Conservation (phyloP, 2,888 invertebrate genomes). For the Lucinisca nassula region DNA sequence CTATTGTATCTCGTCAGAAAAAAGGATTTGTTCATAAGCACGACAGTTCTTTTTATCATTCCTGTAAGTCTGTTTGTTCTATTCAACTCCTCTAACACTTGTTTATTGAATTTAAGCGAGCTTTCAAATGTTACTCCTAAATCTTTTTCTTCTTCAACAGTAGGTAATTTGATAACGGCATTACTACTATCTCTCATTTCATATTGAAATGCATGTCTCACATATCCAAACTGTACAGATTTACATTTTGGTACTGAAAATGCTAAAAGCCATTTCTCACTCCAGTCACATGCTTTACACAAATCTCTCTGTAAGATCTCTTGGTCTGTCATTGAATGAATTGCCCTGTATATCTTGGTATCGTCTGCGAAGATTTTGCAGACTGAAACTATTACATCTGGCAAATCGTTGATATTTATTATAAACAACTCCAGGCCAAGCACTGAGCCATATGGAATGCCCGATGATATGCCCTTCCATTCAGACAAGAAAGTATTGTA, state of each 20-base stretch:
- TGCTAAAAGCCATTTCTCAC: not conserved
- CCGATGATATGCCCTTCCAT: no score
- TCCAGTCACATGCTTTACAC: not conserved
- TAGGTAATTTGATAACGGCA: not conserved
- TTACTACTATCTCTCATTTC: not conserved
- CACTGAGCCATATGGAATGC: no score
- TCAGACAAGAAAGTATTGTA: no score
- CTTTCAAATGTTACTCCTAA: not conserved
- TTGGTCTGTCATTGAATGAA: not conserved
- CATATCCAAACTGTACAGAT: not conserved
- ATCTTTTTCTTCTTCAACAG: not conserved
- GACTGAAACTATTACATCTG: not conserved
- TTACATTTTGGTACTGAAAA: not conserved
- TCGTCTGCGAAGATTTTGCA: not conserved
- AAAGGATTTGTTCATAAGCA: not conserved
- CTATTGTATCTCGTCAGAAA: no score
- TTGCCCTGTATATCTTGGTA: not conserved
- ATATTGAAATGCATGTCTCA: not conserved
- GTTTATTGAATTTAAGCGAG: not conserved
- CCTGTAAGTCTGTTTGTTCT: not conserved
- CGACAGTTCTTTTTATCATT: not conserved
- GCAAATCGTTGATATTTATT: no score
- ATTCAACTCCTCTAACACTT: not conserved
- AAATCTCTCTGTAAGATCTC: not conserved
- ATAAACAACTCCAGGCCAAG: no score